A percentile compares a stretch with the other conserved stretches of the same genome.
Conservation (phyloP, 2,113 vertebrate genomes). For the Cephalophus harveyi region DNA sequence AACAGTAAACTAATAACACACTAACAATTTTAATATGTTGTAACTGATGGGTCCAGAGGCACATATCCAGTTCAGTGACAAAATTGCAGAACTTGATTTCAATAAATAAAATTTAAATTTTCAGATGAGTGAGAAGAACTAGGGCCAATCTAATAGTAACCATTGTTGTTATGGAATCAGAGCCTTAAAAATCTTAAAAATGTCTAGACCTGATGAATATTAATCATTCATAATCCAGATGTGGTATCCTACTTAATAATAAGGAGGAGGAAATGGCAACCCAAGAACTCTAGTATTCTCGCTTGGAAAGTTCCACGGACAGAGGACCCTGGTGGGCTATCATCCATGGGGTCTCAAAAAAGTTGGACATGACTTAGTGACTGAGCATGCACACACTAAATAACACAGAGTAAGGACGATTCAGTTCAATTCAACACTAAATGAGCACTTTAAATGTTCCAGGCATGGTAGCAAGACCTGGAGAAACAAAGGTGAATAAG, state of each 20-base stretch:
- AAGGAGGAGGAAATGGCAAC: neutral
- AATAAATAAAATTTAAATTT: neutral
- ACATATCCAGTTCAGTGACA: neutral
- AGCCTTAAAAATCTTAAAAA: constrained; percentile 9
- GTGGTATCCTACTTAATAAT: neutral
- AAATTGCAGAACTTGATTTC: neutral
- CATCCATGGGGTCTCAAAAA: neutral
- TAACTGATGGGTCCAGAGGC: neutral
- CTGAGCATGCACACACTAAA: neutral
- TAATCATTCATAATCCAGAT: constrained; percentile 8
- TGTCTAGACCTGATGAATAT: neutral
- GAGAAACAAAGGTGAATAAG: constrained; percentile 14
- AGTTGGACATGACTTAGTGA: neutral
- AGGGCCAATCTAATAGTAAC: neutral
- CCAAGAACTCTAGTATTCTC: neutral
- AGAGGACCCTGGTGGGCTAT: neutral
- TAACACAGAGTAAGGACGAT: neutral
- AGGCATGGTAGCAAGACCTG: neutral
- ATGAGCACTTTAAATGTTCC: neutral
- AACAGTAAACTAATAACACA: neutral
- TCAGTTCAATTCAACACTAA: neutral
- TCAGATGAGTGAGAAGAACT: neutral
- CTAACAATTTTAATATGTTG: neutral
- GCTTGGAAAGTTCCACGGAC: neutral
- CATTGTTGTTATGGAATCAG: neutral